Base-by-base conservation (phyloP, 2,797 vertebrate genomes). In the Cephalopachus bancanus region DNA sequence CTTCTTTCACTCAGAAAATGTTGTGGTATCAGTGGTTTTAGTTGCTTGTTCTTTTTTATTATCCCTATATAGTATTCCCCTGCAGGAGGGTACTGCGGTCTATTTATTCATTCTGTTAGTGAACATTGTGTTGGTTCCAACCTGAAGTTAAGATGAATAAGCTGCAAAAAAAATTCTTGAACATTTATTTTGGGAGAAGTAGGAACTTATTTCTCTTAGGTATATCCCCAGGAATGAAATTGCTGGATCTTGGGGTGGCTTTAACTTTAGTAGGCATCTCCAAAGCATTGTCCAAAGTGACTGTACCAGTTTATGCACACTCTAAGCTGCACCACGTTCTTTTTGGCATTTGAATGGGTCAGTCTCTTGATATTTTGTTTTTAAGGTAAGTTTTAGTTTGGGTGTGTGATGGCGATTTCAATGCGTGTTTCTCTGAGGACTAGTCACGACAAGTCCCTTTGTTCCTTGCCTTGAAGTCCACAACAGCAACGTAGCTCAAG, bases 401-500 rank as follows among this genome's bases (percentile, higher is more conserved):
- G 9, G 26, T 17, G 9, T 28, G 11, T 78, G 65, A 78, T 53
- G 20, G 19, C 60, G 51, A 10, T 79, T 88, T 91, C 75, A 11
- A 65, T 72, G 69, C 80, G 10, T 20, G 30, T 84, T 59, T 67
- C 65, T 67, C 67, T 57, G 14, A 62, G n/a, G 30, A 80, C n/a
- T 53, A 28, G 53, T 65, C 30, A 57, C 17, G 22, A 28, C 84
- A n/a, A 81, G 49, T 16, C 33, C 3, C 37, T 95, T 83, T 87
- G 9, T 69, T 85, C 15, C 20, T 57, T 83, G 60, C 30, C 60
- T 84, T 97, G 83, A 37, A 76, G 37, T 57, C 71, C 96, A n/a
- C n/a, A n/a, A n/a, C n/a, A n/a, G 76, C 94, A 94, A 76, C 78
- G 81, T 80, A 83, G 71, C 83, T 80, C 19, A 91, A 83, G 15